Evolutionary conservation across 2,888 invertebrate genomes (phyloP).

Genomic region (Therioaphis trifolii): DNA sequence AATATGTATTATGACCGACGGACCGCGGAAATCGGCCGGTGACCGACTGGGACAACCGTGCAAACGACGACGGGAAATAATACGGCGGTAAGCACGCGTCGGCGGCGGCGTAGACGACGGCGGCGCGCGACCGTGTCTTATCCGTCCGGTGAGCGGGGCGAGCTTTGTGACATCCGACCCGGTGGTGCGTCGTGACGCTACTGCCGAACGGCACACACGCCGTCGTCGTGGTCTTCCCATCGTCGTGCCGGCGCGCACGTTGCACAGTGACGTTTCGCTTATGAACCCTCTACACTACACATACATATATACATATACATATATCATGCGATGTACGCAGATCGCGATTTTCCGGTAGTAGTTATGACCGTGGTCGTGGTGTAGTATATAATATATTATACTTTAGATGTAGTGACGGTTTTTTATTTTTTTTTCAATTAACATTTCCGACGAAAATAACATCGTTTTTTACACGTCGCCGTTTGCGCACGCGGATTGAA

Average conservation of each 20-base stretch:
- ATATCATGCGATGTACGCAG: too few relatives aligned
- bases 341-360: too few relatives aligned
- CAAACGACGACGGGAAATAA: neutral
- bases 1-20: too few relatives aligned
- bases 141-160: constrained; percentile 5
- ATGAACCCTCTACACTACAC: constrained; percentile 1
- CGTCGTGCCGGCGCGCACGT: constrained; percentile 26
- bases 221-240: constrained; percentile 1
- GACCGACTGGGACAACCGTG: constrained; percentile 3
- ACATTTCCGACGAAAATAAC: too few relatives aligned
- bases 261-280: neutral
- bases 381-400: too few relatives aligned
- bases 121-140: neutral
- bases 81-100: neutral
- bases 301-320: too few relatives aligned
- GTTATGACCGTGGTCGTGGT: too few relatives aligned
- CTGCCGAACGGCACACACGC: constrained; percentile 33
- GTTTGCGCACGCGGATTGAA: too few relatives aligned
- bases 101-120: neutral
- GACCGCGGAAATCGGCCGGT: neutral
- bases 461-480: too few relatives aligned
- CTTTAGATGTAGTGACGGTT: too few relatives aligned
- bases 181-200: constrained; percentile 53
- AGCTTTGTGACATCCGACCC: constrained; percentile 49
- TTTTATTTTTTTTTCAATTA: too few relatives aligned